phyloP scores from a whole-genome alignment of 2,113 vertebrate genomes.

The Merops nubicus region DNA sequence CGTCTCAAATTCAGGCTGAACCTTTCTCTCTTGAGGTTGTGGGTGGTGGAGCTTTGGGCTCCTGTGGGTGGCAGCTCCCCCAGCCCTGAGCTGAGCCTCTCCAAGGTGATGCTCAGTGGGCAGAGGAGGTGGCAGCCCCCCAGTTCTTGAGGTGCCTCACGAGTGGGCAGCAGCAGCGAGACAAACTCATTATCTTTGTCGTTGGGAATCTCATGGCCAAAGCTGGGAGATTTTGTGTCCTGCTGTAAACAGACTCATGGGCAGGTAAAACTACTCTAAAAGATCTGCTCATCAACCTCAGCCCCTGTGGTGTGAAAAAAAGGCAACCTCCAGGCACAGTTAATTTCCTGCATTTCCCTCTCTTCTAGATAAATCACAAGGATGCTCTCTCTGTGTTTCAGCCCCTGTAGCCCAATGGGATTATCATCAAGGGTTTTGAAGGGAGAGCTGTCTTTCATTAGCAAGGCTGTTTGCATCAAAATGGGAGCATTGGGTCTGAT shows the following conservation, averaged over 20 bases:
- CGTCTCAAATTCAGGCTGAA: background rate
- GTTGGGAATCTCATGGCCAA: background rate
- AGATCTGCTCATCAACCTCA: background rate
- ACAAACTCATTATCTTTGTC: background rate
- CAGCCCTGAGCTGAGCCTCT: background rate
- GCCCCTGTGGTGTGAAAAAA: background rate
- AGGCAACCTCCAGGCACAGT: background rate
- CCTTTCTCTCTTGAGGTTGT: background rate
- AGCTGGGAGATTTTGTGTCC: background rate
- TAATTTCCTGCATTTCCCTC: background rate
- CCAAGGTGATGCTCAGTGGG: background rate
- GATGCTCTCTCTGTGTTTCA: background rate
- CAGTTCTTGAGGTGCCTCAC: accelerated
- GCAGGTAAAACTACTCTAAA: background rate
- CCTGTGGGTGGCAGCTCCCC: background rate
- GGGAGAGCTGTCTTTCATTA: background rate
- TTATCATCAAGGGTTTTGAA: background rate
- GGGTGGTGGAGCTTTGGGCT: background rate
- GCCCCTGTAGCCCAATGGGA: background rate
- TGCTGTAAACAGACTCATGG: background rate
- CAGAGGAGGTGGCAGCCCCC: background rate
- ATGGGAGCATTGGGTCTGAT: background rate
- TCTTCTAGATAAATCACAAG: background rate
- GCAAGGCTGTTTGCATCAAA: background rate
- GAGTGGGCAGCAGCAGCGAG: background rate